Base-by-base conservation (phyloP, 1,140 invertebrate species). In the Apis cerana region DNA sequence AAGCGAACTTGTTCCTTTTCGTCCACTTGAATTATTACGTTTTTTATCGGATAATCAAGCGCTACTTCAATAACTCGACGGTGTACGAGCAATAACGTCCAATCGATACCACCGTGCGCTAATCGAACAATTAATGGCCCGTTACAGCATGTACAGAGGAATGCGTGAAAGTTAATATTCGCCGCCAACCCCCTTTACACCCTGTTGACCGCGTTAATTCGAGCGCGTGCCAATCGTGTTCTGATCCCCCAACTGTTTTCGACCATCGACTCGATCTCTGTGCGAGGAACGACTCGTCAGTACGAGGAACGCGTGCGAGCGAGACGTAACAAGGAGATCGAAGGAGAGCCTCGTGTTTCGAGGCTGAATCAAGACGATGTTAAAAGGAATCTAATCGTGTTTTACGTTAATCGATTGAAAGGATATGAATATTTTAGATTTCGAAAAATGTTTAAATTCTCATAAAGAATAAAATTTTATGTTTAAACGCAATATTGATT, bases 161-260 rank as follows among this genome's bases (percentile, higher is more conserved):
- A 48, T 52, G 54, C 17, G 80, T 23, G 48, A 65, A 65, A n/a
- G 61, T 50, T 13, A n/a, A 2, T 19, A 50, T 75, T 65, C 23
- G 23, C 17, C 19, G 9, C 10, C n/a, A 75, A 43, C 33, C 23
- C 62, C 72, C 23, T 23, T 67, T 75, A 43, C 79, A 64, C 48
- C 43, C 72, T n/a, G 80, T 76, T 75, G 62, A 68, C 72, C 43
- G 43, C 27, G 64, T 75, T 81, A 81, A 76, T 76, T 61, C 62
- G 43, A 81, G 43, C 72, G 58, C 75, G 80, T 78, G 80, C 65
- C 75, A 52, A 75, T 81, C 50, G 62, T 67, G 71, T 43, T 48
- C 33, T 61, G 80, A 59, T 67, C 80, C 75, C n/a, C 78, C 75
- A 33, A 70, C 80, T 56, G 48, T 81, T 81, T 68, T 67, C 64